Conservation (phyloP, 2,797 vertebrate genomes). For the Gallinago stenura region DNA sequence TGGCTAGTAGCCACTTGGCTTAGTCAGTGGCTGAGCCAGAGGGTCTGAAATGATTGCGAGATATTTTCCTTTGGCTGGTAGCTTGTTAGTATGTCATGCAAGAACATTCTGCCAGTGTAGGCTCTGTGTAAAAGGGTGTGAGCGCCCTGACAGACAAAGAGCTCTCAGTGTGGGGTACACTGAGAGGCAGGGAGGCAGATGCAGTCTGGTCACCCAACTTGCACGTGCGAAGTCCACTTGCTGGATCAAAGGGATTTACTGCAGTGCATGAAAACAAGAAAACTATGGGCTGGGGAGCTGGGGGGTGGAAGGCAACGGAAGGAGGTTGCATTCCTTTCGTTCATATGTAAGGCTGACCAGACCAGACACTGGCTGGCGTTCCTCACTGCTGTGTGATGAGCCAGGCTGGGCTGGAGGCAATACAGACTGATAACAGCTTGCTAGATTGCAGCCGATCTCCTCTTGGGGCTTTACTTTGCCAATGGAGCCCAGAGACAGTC, state of each 20-base stretch:
- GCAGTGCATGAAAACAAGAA: slow-evolving; percentile 16
- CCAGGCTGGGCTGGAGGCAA: slow-evolving; percentile 18
- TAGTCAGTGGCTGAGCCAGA: slow-evolving; percentile 35
- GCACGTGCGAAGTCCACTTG: not conserved
- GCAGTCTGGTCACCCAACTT: not conserved
- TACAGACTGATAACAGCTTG: slow-evolving; percentile 21
- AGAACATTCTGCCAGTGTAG: slow-evolving; percentile 56
- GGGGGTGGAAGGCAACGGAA: not conserved
- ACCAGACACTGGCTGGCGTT: slow-evolving; percentile 36
- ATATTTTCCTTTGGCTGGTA: slow-evolving; percentile 63
- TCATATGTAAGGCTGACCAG: slow-evolving; percentile 55
- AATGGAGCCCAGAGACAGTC: not conserved
- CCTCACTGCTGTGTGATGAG: not conserved
- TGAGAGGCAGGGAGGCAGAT: not conserved
- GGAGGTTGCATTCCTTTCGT: slow-evolving; percentile 53
- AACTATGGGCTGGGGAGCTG: not conserved
- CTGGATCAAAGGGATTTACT: slow-evolving; percentile 31
- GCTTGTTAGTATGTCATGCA: slow-evolving; percentile 19
- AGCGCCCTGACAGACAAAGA: slow-evolving; percentile 23
- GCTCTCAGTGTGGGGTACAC: not conserved
- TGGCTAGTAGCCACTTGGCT: slow-evolving; percentile 72
- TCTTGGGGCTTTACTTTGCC: not conserved
- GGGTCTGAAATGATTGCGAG: slow-evolving; percentile 52
- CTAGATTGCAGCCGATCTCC: not conserved
- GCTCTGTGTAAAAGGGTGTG: slow-evolving; percentile 70